Evolutionary conservation across 2,113 vertebrate genomes (phyloP), one percentile per base, ranked within the genome.

Genomic region (Leptodactylus fuscus): DNA sequence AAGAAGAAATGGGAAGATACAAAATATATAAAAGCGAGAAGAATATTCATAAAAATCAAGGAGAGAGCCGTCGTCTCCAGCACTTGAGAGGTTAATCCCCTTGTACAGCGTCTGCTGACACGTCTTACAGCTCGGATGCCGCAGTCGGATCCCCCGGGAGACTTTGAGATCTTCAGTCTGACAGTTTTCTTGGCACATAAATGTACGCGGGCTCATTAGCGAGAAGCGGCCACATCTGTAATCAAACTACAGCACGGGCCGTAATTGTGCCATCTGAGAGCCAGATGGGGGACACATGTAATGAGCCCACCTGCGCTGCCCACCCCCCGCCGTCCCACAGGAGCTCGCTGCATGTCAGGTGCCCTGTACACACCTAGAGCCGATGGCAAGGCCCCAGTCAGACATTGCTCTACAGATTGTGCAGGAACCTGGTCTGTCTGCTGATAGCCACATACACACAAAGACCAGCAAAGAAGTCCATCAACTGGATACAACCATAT

Each of bases 211-310:
- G 18, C 82, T 85, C 82, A 85, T 85, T 85, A 77, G 58, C 58
- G 18, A 41, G 3, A 62, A 24, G 29, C 73, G 13, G 24, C 82
- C 73, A 85, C 41, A 85, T 77, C 82, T 85, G 82, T 69, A 84
- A 78, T 46, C 71, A 75, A 65, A 84, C 55, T 34, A 27, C 34
- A 76, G 73, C 70, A 18, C 29, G 36, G 51, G 44, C 22, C 32
- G 3, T 77, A 84, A 84, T 84, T 84, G 82, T 46, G 38, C 82
- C 82, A 76, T 44, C 82, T 62, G 71, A 84, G 44, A 76, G 71
- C 51, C 82, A 85, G 82, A 85, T 85, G 82, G 82, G 82, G 67
- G 71, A 32, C 73, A 46, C 67, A 24, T 27, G 34, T 85, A 77
- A 78, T 78, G 82, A 49, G 51, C 16, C 20, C 82, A 78, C 29